Evolutionary conservation across 2,888 invertebrate genomes (phyloP), one percentile per base, ranked within the genome.

Genomic region (Lordiphosa fenestrarum): DNA sequence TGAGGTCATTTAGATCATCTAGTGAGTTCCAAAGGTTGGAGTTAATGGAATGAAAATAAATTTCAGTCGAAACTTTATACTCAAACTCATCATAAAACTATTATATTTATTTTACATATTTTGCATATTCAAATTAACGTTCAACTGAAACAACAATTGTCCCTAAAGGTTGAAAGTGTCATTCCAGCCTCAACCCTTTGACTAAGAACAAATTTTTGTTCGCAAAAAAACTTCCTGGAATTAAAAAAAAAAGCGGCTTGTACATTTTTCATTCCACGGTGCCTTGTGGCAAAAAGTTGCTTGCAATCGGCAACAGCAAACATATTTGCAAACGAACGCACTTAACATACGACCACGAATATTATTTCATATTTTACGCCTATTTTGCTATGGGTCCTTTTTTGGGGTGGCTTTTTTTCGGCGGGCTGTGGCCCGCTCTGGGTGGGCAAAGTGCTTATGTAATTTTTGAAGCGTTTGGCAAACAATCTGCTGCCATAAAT

Each of bases 401-500:
- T 40, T 35, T 41, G 53, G 73, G 70, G 71, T 57, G 66, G 69
- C 30, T 69, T 55, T 48, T 57, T 52, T 46, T 47, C 42, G 21
- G 7, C 33, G 25, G 47, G 42, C 48, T 4, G 35, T 40, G 39
- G 55, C 30, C 30, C 30, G 30, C 9, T 3, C 30, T 64, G 61
- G 72, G 56, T 56, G 10, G 30, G 9, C 19, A 41, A 50, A 63
- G 76, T 68, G 66, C 68, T 76, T 75, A 73, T 66, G 66, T 69
- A 81, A 73, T 83, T 80, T 76, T 30, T 68, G 55, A 73, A 80
- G 81, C 55, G 64, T 66, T 78, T 52, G 63, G 70, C 80, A 78
- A 78, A 78, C 78, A 78, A 69, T 61, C 64, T 56, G 57, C 67
- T 61, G 63, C 66, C 75, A 78, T 78, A 84, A 80, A 85, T 75